Conservation (phyloP, 2,113 vertebrate genomes). For the Pycnonotus jocosus region DNA sequence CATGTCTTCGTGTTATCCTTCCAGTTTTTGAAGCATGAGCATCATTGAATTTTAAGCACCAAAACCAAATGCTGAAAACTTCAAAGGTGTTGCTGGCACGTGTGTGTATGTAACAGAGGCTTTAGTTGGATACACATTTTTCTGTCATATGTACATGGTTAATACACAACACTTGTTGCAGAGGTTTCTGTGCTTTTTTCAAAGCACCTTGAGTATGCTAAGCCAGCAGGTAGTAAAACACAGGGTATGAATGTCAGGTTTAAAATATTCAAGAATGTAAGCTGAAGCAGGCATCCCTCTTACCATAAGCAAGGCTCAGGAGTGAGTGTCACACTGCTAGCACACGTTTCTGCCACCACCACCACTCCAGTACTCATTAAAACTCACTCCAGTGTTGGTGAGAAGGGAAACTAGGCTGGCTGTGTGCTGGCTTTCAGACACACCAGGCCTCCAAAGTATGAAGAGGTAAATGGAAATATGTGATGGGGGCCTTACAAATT, state of each 20-base stretch:
- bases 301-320: background rate
- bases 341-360: background rate
- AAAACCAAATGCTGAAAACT: background rate
- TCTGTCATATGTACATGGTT: background rate
- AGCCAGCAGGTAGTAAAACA: background rate
- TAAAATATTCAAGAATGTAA: background rate
- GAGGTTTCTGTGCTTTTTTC: background rate
- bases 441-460: background rate
- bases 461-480: background rate
- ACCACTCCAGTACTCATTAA: background rate
- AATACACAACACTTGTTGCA: background rate
- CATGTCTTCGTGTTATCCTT: background rate
- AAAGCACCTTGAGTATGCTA: background rate
- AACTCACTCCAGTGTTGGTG: background rate
- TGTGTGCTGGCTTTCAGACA: background rate
- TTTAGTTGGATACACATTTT: background rate
- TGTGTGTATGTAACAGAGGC: background rate
- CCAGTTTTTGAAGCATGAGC: background rate
- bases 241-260: background rate
- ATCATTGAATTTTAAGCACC: background rate
- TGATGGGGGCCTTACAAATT: background rate
- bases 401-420: background rate
- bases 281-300: background rate
- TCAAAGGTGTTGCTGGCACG: background rate
- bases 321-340: background rate